These are phyloP conservation scores for Netelia melanura DNA, from an alignment of 2,888 invertebrate genomes.

Conservation along the genomic window DNA sequence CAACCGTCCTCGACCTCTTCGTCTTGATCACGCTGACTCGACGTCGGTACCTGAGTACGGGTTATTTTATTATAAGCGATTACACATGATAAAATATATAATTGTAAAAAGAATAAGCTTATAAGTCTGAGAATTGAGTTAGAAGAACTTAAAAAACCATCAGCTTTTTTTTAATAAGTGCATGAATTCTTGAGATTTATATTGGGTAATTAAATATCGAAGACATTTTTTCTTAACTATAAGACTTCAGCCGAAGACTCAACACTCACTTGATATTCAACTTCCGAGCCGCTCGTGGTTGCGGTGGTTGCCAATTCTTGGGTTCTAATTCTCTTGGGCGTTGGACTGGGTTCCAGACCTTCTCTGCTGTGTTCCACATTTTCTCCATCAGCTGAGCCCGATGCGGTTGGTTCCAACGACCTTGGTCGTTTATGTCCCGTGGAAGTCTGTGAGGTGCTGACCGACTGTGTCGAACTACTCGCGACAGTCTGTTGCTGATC, in stretches of 20 bases:
- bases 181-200: background rate
- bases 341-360: constrained; percentile 81
- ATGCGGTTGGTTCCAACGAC: constrained; percentile 81
- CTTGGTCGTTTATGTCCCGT: constrained; percentile 87
- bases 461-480: constrained; percentile 88
- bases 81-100: background rate
- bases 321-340: constrained; percentile 79
- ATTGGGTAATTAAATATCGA: background rate
- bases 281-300: constrained; percentile 81
- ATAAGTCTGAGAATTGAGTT: background rate
- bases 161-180: background rate
- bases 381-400: constrained; percentile 79
- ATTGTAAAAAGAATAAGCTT: background rate
- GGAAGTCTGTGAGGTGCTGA: constrained; percentile 88
- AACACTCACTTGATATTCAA: constrained; percentile 82
- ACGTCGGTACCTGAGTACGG: constrained; percentile 91
- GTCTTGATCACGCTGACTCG: constrained; percentile 93
- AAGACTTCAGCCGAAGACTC: background rate
- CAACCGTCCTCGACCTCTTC: constrained; percentile 89
- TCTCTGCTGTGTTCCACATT: constrained; percentile 78
- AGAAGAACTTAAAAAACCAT: background rate
- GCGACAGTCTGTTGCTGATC: constrained; percentile 84
- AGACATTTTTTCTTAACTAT: background rate
- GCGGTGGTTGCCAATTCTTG: constrained; percentile 79
- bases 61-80: background rate